Evolutionary conservation across 1,140 invertebrate species (phyloP).

Genomic region (Lucilia sericata): DNA sequence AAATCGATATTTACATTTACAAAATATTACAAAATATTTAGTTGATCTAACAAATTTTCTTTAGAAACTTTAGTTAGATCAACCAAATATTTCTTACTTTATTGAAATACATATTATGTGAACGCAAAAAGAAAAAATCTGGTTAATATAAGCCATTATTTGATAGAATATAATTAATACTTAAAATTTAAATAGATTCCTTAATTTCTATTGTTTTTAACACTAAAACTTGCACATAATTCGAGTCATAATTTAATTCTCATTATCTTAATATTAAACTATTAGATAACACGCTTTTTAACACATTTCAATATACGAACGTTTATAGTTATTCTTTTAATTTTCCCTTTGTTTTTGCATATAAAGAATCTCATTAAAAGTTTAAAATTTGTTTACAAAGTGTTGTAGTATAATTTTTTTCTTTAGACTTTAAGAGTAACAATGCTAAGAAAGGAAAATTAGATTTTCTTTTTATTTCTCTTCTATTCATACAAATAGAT

Average conservation of each 20-base stretch:
- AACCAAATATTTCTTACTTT: no score
- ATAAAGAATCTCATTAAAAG: neutral
- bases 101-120: no score
- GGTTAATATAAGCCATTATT: no score
- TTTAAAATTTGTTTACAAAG: neutral
- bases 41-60: no score
- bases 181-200: no score
- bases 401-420: neutral
- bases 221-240: no score
- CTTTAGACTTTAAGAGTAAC: neutral
- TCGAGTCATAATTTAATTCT: neutral
- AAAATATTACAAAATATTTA: no score
- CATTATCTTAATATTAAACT: neutral
- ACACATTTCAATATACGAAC: neutral
- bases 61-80: no score
- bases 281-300: neutral
- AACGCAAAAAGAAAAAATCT: no score
- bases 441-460: conserved; percentile 15
- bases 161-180: no score
- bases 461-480: neutral
- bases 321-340: neutral
- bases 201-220: no score
- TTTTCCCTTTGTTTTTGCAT: neutral
- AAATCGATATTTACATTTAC: no score
- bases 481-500: neutral